A percentile compares a stretch with the other conserved stretches of the same genome.
These are phyloP conservation scores for Zaprionus gabonicus DNA, from an alignment of 1,140 invertebrate genomes.

Conservation along the genomic window DNA sequence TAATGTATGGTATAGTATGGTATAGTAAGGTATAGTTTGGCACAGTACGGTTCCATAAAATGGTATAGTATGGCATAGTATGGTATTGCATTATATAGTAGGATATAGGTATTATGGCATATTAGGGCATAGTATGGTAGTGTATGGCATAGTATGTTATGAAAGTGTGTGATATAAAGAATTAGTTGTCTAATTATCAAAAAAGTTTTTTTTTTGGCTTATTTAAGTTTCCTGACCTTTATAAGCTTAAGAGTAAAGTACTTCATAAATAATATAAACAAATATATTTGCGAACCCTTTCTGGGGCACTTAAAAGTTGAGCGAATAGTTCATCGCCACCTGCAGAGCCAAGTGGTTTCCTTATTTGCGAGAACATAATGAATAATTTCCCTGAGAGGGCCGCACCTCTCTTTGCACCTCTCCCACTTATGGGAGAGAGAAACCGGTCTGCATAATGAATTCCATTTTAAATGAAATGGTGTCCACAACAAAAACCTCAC, in stretches of 20 bases:
- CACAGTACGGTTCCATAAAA: too few relatives aligned
- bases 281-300: neutral
- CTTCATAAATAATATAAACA: neutral
- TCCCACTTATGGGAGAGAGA: neutral
- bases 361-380: conserved; percentile 35
- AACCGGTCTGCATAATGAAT: conserved; percentile 52
- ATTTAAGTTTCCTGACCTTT: neutral
- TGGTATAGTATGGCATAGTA: too few relatives aligned
- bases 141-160: too few relatives aligned
- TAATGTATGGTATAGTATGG: too few relatives aligned
- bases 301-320: neutral
- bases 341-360: conserved; percentile 11
- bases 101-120: too few relatives aligned
- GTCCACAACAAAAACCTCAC: conserved; percentile 51
- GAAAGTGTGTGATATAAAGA: too few relatives aligned
- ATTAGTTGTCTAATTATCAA: too few relatives aligned
- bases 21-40: too few relatives aligned
- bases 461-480: conserved; percentile 44
- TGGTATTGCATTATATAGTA: too few relatives aligned
- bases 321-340: conserved; percentile 11
- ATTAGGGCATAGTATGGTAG: too few relatives aligned
- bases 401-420: conserved; percentile 2
- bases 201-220: too few relatives aligned
- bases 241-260: neutral
- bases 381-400: conserved; percentile 22